These are phyloP conservation scores for Trypoxylon attenuatum DNA, from an alignment of 2,888 invertebrate genomes.

Conservation along the genomic window DNA sequence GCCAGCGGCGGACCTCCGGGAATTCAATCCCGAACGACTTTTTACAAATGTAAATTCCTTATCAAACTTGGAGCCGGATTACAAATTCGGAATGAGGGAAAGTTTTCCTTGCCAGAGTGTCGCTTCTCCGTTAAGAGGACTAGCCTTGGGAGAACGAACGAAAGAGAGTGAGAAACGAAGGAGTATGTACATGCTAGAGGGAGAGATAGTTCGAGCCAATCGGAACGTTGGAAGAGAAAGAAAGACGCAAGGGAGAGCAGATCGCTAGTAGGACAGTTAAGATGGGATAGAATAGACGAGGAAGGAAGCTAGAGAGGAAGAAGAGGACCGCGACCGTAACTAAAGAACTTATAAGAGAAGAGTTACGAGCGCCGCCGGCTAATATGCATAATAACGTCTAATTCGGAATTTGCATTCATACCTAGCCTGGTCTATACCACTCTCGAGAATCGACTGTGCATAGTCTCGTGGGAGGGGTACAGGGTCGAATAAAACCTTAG, in stretches of 20 bases:
- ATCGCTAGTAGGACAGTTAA: too few relatives aligned
- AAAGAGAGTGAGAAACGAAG: neutral
- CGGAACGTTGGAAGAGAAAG: conserved; percentile 1
- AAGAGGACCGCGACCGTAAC: conserved; percentile 35
- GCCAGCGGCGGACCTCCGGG: conserved; percentile 37
- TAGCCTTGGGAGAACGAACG: conserved; percentile 29
- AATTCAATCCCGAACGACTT: conserved; percentile 60
- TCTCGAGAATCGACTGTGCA: too few relatives aligned
- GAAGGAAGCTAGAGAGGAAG: neutral
- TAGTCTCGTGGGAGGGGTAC: too few relatives aligned
- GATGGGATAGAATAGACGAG: neutral
- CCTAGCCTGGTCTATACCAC: conserved; percentile 30
- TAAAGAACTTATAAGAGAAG: conserved; percentile 58
- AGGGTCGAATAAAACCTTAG: too few relatives aligned
- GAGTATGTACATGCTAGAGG: conserved; percentile 1
- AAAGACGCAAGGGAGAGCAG: neutral
- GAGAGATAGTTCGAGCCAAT: neutral
- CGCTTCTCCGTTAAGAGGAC: conserved; percentile 41
- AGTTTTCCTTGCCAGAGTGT: conserved; percentile 54
- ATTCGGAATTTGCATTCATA: conserved; percentile 64
- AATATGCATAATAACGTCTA: conserved; percentile 65
- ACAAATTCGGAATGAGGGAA: conserved; percentile 64
- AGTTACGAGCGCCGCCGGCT: conserved; percentile 54
- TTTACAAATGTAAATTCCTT: conserved; percentile 68
- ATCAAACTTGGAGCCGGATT: conserved; percentile 64